These are phyloP conservation scores for Nematostella vectensis DNA, from an alignment of 92 coral and sea anemone species.

Conservation along the genomic window DNA sequence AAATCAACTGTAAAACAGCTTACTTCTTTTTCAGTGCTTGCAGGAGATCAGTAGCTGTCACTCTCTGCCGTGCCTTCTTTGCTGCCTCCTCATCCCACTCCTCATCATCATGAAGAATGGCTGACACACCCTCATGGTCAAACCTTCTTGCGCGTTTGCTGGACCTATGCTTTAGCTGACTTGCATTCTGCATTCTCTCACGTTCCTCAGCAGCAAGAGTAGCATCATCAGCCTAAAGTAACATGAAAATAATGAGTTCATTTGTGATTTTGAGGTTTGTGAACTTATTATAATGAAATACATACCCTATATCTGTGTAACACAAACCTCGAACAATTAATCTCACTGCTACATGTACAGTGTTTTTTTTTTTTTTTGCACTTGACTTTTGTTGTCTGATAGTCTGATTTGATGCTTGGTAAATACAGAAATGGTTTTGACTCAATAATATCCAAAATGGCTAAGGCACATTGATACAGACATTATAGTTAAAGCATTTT, in stretches of 20 bases:
- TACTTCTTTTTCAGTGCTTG: constrained; percentile 83
- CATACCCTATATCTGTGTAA: background rate
- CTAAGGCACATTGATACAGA: too few species aligned
- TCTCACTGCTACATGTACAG: too few species aligned
- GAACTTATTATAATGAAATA: background rate
- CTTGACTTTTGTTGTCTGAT: too few species aligned
- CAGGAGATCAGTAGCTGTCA: constrained; percentile 81
- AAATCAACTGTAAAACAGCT: too few species aligned
- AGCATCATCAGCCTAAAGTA: constrained; percentile 69
- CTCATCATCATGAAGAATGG: constrained; percentile 82
- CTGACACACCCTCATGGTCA: constrained; percentile 83
- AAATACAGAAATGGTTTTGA: too few species aligned
- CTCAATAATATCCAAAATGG: too few species aligned
- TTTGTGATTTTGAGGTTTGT: background rate
- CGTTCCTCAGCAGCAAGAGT: constrained; percentile 70
- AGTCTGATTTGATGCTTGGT: too few species aligned
- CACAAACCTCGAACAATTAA: too few species aligned
- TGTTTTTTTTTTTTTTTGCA: too few species aligned
- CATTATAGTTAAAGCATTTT: too few species aligned
- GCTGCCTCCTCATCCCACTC: constrained; percentile 75
- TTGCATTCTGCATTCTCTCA: constrained; percentile 49
- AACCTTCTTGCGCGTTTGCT: constrained; percentile 67
- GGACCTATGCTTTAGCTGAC: constrained; percentile 65
- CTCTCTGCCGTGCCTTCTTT: constrained; percentile 69
- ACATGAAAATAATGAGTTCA: background rate